phyloP scores from a whole-genome alignment of 2,888 invertebrate species.

The Pristionchus maxplancki region DNA sequence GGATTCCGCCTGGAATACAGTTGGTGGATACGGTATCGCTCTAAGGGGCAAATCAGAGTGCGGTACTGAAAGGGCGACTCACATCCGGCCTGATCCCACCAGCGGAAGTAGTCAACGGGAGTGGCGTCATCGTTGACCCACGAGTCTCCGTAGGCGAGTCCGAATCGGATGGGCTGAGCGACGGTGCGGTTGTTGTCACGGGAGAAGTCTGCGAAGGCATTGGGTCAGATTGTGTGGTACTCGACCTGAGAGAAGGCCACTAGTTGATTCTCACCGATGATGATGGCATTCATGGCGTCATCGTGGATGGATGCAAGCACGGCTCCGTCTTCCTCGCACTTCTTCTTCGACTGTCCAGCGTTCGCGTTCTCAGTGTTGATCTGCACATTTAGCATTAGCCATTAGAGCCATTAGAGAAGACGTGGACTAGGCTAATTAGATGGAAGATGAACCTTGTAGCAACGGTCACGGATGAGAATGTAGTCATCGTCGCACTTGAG shows the following conservation, averaged over 20 bases:
- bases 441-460: slow-evolving; percentile 54
- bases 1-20: slow-evolving; percentile 25
- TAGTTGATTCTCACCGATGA: slow-evolving; percentile 51
- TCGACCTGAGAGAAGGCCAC: not conserved
- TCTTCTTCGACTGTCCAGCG: not conserved
- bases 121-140: slow-evolving; percentile 56
- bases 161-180: slow-evolving; percentile 28
- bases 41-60: not conserved
- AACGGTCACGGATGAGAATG: slow-evolving; percentile 53
- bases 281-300: slow-evolving; percentile 54
- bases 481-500: slow-evolving; percentile 51
- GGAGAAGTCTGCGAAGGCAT: not conserved
- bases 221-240: not conserved
- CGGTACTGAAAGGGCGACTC: not conserved
- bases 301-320: slow-evolving; percentile 57
- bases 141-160: slow-evolving; percentile 28
- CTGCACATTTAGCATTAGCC: not conserved
- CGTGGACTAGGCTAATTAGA: no score
- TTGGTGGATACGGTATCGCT: not conserved
- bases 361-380: not conserved
- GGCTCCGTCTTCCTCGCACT: slow-evolving; percentile 35
- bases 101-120: slow-evolving; percentile 56
- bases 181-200: not conserved
- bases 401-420: no score
- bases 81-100: slow-evolving; percentile 53